These are phyloP conservation scores for Meleagris gallopavo DNA, from an alignment of 2,113 vertebrate genomes.

Conservation along the genomic window DNA sequence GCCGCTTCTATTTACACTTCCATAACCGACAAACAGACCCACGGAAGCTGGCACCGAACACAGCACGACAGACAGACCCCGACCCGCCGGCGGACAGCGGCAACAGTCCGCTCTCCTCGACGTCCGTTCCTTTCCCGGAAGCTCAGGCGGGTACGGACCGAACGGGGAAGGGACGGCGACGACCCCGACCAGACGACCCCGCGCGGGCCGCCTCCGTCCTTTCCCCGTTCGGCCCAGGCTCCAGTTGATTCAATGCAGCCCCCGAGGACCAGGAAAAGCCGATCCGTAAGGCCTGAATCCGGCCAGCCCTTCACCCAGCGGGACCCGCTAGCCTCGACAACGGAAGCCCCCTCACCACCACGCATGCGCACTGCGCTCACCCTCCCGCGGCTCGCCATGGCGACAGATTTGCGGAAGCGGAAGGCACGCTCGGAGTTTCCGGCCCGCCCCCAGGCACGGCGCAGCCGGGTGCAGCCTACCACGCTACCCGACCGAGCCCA, in stretches of 20 bases:
- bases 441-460: accelerated
- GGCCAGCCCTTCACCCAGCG: accelerated
- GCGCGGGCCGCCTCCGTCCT: background rate
- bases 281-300: no score
- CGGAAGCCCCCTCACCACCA: background rate
- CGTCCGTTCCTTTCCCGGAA: no score
- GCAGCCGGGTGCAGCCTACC: accelerated
- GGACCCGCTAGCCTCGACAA: no score
- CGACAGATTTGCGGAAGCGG: accelerated
- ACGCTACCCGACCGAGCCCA: background rate
- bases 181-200: background rate
- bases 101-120: no score
- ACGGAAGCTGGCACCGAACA: no score
- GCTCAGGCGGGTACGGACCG: background rate
- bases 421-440: accelerated
- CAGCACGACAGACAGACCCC: background rate
- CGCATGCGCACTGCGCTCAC: background rate
- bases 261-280: no score
- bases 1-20: no score
- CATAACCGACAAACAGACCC: no score
- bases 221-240: background rate
- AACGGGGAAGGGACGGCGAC: background rate
- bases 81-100: no score
- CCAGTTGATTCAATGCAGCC: accelerated
- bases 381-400: conserved; percentile 21